Conservation (phyloP, 2,888 invertebrate species). For the Cepaea hortensis region DNA sequence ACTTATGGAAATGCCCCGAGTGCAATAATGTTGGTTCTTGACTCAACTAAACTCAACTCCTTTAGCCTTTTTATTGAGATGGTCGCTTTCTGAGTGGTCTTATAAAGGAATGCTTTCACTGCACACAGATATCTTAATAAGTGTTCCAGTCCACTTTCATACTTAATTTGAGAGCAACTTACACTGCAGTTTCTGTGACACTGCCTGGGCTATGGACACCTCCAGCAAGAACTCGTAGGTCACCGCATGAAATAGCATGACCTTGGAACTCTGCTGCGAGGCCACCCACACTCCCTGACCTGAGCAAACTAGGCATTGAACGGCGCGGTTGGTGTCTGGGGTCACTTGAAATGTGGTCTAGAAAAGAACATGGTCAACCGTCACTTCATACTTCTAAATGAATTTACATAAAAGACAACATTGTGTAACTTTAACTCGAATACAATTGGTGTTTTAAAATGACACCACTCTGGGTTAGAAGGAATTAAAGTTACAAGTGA, state of each 20-base stretch:
- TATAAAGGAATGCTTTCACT: too few species aligned
- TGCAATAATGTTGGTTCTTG: too few species aligned
- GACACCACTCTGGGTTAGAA: neutral
- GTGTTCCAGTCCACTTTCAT: neutral
- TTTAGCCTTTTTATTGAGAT: too few species aligned
- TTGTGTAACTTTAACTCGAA: neutral
- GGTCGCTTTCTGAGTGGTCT: too few species aligned
- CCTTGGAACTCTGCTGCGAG: slow-evolving; percentile 89
- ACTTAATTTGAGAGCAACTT: slow-evolving; percentile 69
- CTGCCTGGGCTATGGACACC: slow-evolving; percentile 92
- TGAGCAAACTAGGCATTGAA: slow-evolving; percentile 86
- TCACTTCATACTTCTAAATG: neutral
- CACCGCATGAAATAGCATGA: slow-evolving; percentile 90
- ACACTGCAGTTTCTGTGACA: slow-evolving; percentile 95
- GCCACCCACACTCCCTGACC: slow-evolving; percentile 93
- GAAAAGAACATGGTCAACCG: neutral
- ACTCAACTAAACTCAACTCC: too few species aligned
- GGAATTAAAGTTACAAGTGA: too few species aligned
- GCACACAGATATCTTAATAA: too few species aligned
- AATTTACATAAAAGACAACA: neutral
- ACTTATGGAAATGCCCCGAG: too few species aligned
- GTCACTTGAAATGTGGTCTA: slow-evolving; percentile 77
- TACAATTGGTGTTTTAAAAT: neutral
- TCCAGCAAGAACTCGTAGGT: slow-evolving; percentile 87
- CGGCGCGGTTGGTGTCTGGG: slow-evolving; percentile 80